Conservation (phyloP, 2,888 invertebrate species). For the Ornithoptera alexandrae region DNA sequence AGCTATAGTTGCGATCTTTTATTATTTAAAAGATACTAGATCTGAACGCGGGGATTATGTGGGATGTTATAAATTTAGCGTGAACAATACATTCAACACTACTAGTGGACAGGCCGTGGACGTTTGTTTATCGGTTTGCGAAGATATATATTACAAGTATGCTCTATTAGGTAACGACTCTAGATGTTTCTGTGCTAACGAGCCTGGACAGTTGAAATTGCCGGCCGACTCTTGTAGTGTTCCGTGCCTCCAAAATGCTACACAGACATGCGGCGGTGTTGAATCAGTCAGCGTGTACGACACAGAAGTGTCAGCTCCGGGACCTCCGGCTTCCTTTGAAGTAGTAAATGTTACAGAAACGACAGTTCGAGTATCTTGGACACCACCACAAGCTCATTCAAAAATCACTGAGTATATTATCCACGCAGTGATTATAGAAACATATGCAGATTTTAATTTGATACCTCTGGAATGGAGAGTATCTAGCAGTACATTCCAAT, state of each 20-base stretch:
- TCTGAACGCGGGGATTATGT: slow-evolving; percentile 68
- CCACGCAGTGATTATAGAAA: slow-evolving; percentile 75
- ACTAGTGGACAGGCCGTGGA: slow-evolving; percentile 74
- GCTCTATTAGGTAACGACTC: slow-evolving; percentile 69
- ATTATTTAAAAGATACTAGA: slow-evolving; percentile 33
- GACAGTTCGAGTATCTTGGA: slow-evolving; percentile 81
- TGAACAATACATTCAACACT: slow-evolving; percentile 60
- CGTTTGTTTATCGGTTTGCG: slow-evolving; percentile 70
- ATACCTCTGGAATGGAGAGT: slow-evolving; percentile 79
- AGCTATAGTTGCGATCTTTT: slow-evolving; percentile 37
- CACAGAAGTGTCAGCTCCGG: slow-evolving; percentile 82
- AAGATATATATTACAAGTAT: slow-evolving; percentile 70
- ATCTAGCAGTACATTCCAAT: slow-evolving; percentile 78
- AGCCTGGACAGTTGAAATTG: slow-evolving; percentile 64
- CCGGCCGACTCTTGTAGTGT: slow-evolving; percentile 73
- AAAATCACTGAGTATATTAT: slow-evolving; percentile 79
- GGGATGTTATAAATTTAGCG: slow-evolving; percentile 63
- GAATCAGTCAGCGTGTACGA: slow-evolving; percentile 84
- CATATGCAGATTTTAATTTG: slow-evolving; percentile 77
- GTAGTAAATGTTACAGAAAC: slow-evolving; percentile 82
- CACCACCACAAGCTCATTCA: slow-evolving; percentile 76
- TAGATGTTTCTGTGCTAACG: slow-evolving; percentile 70
- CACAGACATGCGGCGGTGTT: slow-evolving; percentile 84
- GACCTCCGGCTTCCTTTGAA: slow-evolving; percentile 83
- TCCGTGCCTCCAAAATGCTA: slow-evolving; percentile 81